phyloP scores from a whole-genome alignment of 2,113 vertebrate species.

The mouse (Mus musculus) region DNA sequence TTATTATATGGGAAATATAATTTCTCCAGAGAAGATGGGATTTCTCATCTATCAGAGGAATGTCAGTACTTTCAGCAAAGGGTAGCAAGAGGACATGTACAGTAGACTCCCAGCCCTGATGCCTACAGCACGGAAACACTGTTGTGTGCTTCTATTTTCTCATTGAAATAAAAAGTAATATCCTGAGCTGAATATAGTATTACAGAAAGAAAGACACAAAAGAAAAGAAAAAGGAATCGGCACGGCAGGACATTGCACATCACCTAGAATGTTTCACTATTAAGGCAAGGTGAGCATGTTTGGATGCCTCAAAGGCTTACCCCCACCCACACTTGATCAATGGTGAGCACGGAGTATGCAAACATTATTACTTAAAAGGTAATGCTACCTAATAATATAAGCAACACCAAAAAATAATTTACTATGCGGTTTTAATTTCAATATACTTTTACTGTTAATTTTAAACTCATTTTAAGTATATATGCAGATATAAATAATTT shows the following conservation, averaged over 20 bases:
- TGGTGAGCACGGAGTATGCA: background rate
- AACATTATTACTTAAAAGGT: background rate
- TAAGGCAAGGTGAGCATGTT: background rate
- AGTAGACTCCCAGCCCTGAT: background rate
- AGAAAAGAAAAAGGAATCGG: background rate
- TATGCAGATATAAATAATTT: background rate
- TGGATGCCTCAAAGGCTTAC: background rate
- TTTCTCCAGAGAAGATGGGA: rapidly evolving
- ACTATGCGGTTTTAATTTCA: background rate
- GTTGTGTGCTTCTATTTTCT: background rate
- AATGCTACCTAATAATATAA: background rate
- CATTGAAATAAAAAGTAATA: background rate
- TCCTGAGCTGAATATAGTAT: background rate
- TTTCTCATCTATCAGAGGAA: background rate
- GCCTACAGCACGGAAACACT: background rate
- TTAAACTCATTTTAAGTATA: background rate
- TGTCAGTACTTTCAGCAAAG: background rate
- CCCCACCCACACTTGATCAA: background rate
- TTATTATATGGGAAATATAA: background rate
- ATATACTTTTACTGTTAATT: no score
- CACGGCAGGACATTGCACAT: background rate
- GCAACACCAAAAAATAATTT: background rate
- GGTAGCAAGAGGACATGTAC: background rate
- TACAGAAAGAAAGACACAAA: background rate
- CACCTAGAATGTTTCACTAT: background rate